Evolutionary conservation across 2,888 invertebrate species (phyloP), one percentile per base, ranked within the genome.

Genomic region (Folsomia candida): DNA sequence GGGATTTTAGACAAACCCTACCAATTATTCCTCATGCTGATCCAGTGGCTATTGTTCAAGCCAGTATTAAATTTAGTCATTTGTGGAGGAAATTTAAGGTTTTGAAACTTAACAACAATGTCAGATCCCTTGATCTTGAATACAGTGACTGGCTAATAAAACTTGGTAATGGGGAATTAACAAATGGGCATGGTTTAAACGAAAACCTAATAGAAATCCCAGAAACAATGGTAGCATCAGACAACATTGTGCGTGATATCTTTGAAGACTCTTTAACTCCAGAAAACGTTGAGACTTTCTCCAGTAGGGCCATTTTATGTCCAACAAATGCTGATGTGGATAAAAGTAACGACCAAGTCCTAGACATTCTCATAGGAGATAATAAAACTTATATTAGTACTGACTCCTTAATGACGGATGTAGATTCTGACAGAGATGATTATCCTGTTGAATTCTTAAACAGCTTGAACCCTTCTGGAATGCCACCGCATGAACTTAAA

Each of bases 401-500:
- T 2, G 68, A 68, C 51, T 1, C 4, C 6, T 63, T 57, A n/a
- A 37, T 51, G 3, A 25, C n/a, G 22, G 69, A 72, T 2, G 58
- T 63, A 51, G 14, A 62, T 4, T 63, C 67, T 3, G 64, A 67
- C 22, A 11, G 22, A n/a, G 14, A 20, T 2, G 3, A 67, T 22
- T 28, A 58, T 73, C 68, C 74, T 11, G 27, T 67, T 9, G 76
- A 78, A 51, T 75, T 67, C 51, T 59, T 77, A 18, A 75, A 77
- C 61, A 66, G 64, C 4, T 51, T 79, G 27, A 73, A 72, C 51
- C 75, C 74, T 18, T 70, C 74, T 2, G 75, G 72, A 51, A 70
- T 79, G 51, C 73, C 77, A n/a, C 67, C 72, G 18, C 79, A 80
- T 64, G 47, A 64, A 20, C 63, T 79, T 3, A 25, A 62, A 6